Evolutionary conservation across 2,797 vertebrate species (phyloP).

Genomic region (Takifugu ocellatus): DNA sequence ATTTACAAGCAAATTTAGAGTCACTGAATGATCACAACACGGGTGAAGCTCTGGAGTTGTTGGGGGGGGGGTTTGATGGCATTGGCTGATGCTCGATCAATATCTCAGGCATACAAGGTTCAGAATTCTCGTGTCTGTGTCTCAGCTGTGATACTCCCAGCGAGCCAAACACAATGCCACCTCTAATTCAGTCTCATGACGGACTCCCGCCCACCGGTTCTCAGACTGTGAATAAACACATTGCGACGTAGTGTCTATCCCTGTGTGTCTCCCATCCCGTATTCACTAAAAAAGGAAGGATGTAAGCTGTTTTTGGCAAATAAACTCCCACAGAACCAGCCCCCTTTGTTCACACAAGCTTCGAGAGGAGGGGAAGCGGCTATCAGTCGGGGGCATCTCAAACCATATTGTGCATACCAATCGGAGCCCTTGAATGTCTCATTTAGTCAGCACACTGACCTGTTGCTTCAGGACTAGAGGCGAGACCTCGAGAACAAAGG

Average conservation of each 20-base stretch:
- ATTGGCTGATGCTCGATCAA: constrained; percentile 13
- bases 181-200: constrained; percentile 67
- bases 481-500: constrained; percentile 60
- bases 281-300: constrained; percentile 78
- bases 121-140: constrained; percentile 33
- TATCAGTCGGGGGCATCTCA: constrained; percentile 77
- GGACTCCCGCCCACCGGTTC: constrained; percentile 47
- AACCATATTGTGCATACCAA: constrained; percentile 73
- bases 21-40: not conserved
- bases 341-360: constrained; percentile 72
- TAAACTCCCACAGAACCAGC: constrained; percentile 66
- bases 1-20: constrained; percentile 14
- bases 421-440: constrained; percentile 65
- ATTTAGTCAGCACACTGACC: constrained; percentile 54
- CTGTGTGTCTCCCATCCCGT: constrained; percentile 68
- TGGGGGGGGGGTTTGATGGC: not conserved
- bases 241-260: constrained; percentile 74
- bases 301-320: constrained; percentile 79
- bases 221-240: constrained; percentile 71
- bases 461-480: constrained; percentile 31
- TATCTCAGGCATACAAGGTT: constrained; percentile 4
- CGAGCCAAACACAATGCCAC: constrained; percentile 57
- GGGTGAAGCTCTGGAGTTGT: not conserved
- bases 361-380: constrained; percentile 59
- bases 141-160: constrained; percentile 53